These are phyloP conservation scores for Zaprionus camerounensis DNA, from an alignment of 1,140 invertebrate genomes.

Conservation along the genomic window DNA sequence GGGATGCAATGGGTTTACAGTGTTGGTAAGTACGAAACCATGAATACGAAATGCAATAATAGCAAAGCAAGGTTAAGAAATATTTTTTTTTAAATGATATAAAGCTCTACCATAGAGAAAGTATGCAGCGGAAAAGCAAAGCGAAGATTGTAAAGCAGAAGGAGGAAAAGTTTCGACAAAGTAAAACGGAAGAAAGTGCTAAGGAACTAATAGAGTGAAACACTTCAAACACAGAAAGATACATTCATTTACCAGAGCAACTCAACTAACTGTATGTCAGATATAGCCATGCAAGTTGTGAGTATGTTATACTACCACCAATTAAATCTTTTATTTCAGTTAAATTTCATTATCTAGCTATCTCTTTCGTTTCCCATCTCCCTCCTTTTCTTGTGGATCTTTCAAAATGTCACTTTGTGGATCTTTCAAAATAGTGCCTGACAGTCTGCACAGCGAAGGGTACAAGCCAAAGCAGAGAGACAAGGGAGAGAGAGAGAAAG, in stretches of 20 bases:
- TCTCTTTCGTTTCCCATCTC: background rate
- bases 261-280: no score
- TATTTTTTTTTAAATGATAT: background rate
- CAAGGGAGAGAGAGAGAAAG: background rate
- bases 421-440: background rate
- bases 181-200: no score
- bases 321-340: background rate
- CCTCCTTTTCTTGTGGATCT: background rate
- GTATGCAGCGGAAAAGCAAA: no score
- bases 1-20: background rate
- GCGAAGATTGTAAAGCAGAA: background rate
- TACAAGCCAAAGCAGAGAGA: background rate
- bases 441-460: background rate
- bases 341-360: background rate
- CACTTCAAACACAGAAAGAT: no score
- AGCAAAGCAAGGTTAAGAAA: no score
- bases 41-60: no score
- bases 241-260: no score
- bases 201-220: no score
- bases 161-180: no score
- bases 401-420: background rate
- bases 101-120: background rate
- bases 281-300: background rate
- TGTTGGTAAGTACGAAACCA: slow-evolving; percentile 5
- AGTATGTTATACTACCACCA: background rate